Evolutionary conservation across 2,113 vertebrate genomes (phyloP).

Genomic region (Ciconia stormi): DNA sequence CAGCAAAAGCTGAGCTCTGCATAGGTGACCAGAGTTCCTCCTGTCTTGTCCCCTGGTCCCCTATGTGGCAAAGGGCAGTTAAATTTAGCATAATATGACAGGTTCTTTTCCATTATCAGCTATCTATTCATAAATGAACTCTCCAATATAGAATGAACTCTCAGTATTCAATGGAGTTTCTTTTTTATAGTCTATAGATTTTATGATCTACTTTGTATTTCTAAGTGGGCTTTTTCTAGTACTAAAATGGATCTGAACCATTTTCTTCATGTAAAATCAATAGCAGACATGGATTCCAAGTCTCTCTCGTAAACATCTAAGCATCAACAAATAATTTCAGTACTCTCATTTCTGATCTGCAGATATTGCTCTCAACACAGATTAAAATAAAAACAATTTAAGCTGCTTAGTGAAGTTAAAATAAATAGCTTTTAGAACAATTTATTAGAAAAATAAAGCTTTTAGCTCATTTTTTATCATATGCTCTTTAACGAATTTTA

Average conservation of each 20-base stretch:
- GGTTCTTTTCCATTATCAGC: not conserved
- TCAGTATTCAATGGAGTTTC: not conserved
- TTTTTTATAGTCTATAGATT: not conserved
- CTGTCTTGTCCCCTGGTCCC: not conserved
- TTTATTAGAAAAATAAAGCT: not conserved
- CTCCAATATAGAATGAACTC: not conserved
- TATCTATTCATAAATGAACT: not conserved
- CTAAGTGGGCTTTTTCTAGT: not conserved
- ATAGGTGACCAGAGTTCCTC: not conserved
- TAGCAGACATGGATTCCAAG: not conserved
- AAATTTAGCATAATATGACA: not conserved
- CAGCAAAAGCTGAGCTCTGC: not conserved
- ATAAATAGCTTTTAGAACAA: constrained; percentile 9
- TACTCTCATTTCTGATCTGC: not conserved
- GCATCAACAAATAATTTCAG: not conserved
- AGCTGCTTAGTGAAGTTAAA: not conserved
- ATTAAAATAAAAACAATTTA: constrained; percentile 7
- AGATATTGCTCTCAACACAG: constrained; percentile 6
- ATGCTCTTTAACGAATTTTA: not conserved
- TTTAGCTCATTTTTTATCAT: not conserved
- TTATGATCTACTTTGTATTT: not conserved
- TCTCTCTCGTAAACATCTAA: not conserved
- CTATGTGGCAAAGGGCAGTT: not conserved
- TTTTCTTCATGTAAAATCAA: constrained; percentile 34
- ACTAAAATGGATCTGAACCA: not conserved